Evolutionary conservation across 2,113 vertebrate species (phyloP).

Genomic region (Boleophthalmus pectinirostris): DNA sequence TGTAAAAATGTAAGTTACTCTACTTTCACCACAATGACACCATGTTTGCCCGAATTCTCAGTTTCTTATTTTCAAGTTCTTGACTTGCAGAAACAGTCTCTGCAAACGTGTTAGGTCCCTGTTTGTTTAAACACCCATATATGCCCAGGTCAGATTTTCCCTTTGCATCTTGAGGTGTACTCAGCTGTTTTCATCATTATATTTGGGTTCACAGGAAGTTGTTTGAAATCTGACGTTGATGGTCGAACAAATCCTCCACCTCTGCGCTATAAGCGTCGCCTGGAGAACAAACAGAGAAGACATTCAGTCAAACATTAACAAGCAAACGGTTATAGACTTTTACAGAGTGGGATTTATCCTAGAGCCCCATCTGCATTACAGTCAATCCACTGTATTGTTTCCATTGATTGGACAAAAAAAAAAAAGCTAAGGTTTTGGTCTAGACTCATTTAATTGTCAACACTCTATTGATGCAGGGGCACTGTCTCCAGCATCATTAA

Average conservation of each 20-base stretch:
- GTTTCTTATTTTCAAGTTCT: constrained; percentile 23
- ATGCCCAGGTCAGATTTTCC: constrained; percentile 4
- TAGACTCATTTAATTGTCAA: not conserved
- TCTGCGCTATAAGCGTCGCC: constrained; percentile 85
- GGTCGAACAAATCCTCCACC: constrained; percentile 84
- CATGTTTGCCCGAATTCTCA: constrained; percentile 17
- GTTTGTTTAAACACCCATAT: not conserved
- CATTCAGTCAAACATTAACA: not conserved
- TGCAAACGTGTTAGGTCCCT: constrained; percentile 20
- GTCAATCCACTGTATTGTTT: not conserved
- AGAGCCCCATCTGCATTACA: not conserved
- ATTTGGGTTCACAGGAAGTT: constrained; percentile 86
- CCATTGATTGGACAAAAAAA: not conserved
- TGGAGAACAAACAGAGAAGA: constrained; percentile 48
- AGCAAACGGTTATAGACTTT: not conserved
- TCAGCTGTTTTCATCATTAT: constrained; percentile 45
- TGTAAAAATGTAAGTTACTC: constrained; percentile 46
- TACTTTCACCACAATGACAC: constrained; percentile 45
- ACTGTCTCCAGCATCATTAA: not conserved
- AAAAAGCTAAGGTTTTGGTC: not conserved
- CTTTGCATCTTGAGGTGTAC: constrained; percentile 49
- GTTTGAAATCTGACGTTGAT: constrained; percentile 85
- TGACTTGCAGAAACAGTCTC: constrained; percentile 28
- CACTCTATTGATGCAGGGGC: not conserved
- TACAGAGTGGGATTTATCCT: not conserved